Conservation (phyloP, 2,888 invertebrate species). For the Blastobasis adustella region DNA sequence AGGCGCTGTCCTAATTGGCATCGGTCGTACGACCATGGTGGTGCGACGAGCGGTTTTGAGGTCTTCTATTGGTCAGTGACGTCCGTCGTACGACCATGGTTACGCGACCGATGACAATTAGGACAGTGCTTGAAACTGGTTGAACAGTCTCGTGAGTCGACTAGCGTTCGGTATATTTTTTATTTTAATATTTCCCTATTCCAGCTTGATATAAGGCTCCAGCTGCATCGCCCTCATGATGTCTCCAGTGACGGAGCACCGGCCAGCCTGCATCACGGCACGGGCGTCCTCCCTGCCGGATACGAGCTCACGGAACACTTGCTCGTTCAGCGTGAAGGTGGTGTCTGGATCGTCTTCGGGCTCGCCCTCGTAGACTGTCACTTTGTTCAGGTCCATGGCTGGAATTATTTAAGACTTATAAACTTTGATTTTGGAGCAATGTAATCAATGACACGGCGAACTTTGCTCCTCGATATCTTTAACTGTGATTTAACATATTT, state of each 20-base stretch:
- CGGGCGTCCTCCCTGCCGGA: constrained; percentile 50
- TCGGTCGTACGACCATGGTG: too few species aligned
- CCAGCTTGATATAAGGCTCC: constrained; percentile 60
- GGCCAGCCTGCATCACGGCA: constrained; percentile 60
- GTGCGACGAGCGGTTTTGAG: too few species aligned
- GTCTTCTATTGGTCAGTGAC: too few species aligned
- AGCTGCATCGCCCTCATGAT: constrained; percentile 70
- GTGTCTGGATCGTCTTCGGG: constrained; percentile 61
- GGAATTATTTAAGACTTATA: too few species aligned
- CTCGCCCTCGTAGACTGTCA: constrained; percentile 60
- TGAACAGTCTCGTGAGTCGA: constrained; percentile 47
- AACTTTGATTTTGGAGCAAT: too few species aligned
- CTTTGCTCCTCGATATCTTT: too few species aligned
- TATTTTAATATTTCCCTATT: constrained; percentile 40
- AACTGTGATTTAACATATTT: too few species aligned
- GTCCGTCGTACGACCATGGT: too few species aligned
- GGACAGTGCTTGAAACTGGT: constrained; percentile 23
- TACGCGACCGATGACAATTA: too few species aligned
- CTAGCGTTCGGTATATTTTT: constrained; percentile 35
- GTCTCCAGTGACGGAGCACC: constrained; percentile 68
- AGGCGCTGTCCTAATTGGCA: too few species aligned
- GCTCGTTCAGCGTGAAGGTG: constrained; percentile 61
- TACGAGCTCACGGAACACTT: constrained; percentile 59
- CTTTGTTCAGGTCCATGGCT: constrained; percentile 63
- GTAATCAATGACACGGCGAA: too few species aligned